Conservation (phyloP, 2,113 vertebrate genomes). For the Heterotis niloticus region DNA sequence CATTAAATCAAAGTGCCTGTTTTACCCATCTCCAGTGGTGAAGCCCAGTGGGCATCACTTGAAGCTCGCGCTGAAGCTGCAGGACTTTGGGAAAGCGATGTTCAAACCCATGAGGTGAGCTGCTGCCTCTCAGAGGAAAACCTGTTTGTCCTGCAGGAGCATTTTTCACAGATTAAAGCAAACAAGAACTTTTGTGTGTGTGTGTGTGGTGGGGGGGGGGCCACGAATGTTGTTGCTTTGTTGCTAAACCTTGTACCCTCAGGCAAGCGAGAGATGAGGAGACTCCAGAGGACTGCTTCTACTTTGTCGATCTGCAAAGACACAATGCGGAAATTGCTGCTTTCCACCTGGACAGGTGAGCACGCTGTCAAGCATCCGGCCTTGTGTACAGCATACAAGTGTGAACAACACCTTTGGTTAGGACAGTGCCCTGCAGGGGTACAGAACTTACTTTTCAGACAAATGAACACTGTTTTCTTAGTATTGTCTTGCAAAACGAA, state of each 20-base stretch:
- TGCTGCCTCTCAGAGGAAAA: not conserved
- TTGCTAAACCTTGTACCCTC: constrained; percentile 19
- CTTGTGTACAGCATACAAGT: not conserved
- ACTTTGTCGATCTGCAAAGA: constrained; percentile 91
- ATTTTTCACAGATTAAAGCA: too few species aligned
- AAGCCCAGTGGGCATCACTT: constrained; percentile 94
- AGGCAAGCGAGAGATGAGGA: constrained; percentile 88
- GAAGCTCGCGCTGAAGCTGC: constrained; percentile 85
- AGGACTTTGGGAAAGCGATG: constrained; percentile 91
- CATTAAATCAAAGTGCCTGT: too few species aligned
- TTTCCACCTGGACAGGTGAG: constrained; percentile 93
- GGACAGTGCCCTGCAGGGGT: too few species aligned
- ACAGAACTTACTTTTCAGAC: too few species aligned
- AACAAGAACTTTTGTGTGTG: too few species aligned
- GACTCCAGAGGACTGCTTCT: constrained; percentile 87
- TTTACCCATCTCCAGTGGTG: constrained; percentile 68
- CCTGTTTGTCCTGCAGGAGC: not conserved
- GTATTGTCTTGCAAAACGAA: too few species aligned
- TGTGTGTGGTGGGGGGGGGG: too few species aligned
- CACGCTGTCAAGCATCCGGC: not conserved
- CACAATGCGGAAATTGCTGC: constrained; percentile 96
- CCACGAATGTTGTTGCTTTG: not conserved
- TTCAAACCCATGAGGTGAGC: constrained; percentile 97
- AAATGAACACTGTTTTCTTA: too few species aligned
- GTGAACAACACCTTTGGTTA: too few species aligned